Base-by-base conservation (phyloP, 2,888 invertebrate genomes). In the Scrobipalpa costella region DNA sequence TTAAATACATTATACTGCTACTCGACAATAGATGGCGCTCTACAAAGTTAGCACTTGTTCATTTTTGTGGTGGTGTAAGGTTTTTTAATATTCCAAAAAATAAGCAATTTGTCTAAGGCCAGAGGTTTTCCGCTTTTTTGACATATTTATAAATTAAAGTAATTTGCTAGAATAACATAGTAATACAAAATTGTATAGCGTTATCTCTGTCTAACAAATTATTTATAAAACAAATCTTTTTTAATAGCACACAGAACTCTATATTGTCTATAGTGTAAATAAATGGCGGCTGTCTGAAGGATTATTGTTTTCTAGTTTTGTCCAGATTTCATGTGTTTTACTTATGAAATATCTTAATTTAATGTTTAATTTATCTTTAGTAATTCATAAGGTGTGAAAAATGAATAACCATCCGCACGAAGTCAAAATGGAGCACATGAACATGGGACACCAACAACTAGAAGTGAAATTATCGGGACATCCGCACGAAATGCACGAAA, bases 391-490 rank as follows among this genome's bases (percentile, higher is more conserved):
- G 49, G 57, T 27, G 64, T 62, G 50, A 17, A 73, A 67, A 67
- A 69, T 73, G 71, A 71, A 73, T 33, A 59, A 63, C 21, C 73
- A 72, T 40, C 57, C 69, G 57, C 71, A 71, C 55, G 73, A 73
- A 38, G 67, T 71, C 38, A 62, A 64, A 67, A 65, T 60, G 63
- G 65, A 27, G 27, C 27, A n/a, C 63, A 67, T 44, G 68, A 67
- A 36, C 63, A 49, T 66, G 60, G 63, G 40, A 0, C 65, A 65
- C 7, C 64, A 34, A 21, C 58, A 33, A 11, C 64, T 49, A 34
- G 58, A 62, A 8, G 57, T 49, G 15, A 57, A 57, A 55, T 57
- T 64, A 40, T 21, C 44, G 19, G 36, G 57, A 6, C 65, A 63
- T 52, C 52, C 58, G 0, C 64, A 64, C 33, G 63, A 62, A n/a